These are phyloP conservation scores for Panagrolaimus sp. DNA, from an alignment of 1,140 invertebrate genomes.

Conservation along the genomic window DNA sequence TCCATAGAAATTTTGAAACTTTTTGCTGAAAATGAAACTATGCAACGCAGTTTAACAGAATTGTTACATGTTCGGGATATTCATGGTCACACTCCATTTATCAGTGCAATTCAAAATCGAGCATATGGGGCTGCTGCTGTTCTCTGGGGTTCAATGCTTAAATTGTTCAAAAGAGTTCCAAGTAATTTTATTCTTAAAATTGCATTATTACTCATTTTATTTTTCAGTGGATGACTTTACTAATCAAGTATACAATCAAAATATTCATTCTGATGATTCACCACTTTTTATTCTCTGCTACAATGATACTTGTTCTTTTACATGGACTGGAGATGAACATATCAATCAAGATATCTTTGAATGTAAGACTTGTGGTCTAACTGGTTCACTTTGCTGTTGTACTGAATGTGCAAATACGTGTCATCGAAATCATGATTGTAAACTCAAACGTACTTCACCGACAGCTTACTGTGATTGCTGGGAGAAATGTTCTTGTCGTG, in stretches of 20 bases:
- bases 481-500: slow-evolving; percentile 96
- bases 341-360: slow-evolving; percentile 99
- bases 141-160: slow-evolving; percentile 68
- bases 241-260: slow-evolving; percentile 63
- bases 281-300: slow-evolving; percentile 92
- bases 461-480: slow-evolving; percentile 99
- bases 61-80: slow-evolving; percentile 71
- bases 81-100: slow-evolving; percentile 84
- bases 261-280: slow-evolving; percentile 70
- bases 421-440: slow-evolving; percentile 87
- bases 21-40: slow-evolving; percentile 72
- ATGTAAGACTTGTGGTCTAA: slow-evolving; percentile 92
- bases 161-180: not conserved
- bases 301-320: slow-evolving; percentile 98
- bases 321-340: slow-evolving; percentile 91
- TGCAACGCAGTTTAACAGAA: slow-evolving; percentile 78
- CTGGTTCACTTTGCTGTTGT: slow-evolving; percentile 95
- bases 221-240: not conserved
- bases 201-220: too few species aligned
- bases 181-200: too few species aligned
- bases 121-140: slow-evolving; percentile 80
- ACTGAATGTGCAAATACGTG: slow-evolving; percentile 90
- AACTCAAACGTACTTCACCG: slow-evolving; percentile 90
- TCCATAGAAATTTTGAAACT: slow-evolving; percentile 76
- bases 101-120: slow-evolving; percentile 84